Evolutionary conservation across 1,140 invertebrate species (phyloP).

Genomic region (Acyrthosiphon pisum): DNA sequence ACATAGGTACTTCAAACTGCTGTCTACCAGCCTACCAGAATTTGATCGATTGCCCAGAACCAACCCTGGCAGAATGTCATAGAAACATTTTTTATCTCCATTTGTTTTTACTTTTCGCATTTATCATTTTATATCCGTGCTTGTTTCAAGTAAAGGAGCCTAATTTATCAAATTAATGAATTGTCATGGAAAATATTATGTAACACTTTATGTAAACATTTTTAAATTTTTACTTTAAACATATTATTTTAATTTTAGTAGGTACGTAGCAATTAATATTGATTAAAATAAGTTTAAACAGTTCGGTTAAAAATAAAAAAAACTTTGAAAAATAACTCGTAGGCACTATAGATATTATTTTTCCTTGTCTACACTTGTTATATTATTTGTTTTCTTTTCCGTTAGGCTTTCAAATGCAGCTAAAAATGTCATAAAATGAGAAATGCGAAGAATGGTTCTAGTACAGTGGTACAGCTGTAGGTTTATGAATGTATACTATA

Average conservation of each 20-base stretch:
- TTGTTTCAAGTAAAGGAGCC: not conserved
- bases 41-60: not conserved
- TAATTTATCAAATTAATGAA: not conserved
- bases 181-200: not conserved
- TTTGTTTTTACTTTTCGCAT: not conserved
- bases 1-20: not conserved
- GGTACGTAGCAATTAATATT: not conserved
- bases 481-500: too few relatives aligned
- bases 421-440: not conserved
- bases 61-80: not conserved
- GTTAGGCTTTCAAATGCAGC: not conserved
- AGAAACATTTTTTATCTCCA: not conserved
- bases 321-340: not conserved
- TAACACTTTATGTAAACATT: not conserved
- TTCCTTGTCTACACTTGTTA: not conserved
- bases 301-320: not conserved
- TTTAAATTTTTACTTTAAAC: too few relatives aligned
- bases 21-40: not conserved
- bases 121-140: not conserved
- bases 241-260: not conserved
- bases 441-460: not conserved
- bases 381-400: not conserved
- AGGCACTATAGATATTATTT: not conserved
- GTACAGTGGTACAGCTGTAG: not conserved
- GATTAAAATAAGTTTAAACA: not conserved